Base-by-base conservation (phyloP, 2,797 vertebrate species). In the Phataginus tetradactyla region DNA sequence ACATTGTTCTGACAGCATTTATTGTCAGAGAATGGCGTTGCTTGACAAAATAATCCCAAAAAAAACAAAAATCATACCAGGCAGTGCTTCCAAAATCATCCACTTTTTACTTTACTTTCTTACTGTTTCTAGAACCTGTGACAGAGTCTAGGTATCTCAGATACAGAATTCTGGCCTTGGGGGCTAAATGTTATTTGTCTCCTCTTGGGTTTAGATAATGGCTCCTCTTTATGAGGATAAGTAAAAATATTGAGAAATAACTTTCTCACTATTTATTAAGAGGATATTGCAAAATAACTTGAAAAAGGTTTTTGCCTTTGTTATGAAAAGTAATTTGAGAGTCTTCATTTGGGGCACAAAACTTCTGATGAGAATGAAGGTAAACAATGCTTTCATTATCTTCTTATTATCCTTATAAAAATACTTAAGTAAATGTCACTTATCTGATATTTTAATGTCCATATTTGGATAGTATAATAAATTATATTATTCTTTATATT, bases 101-200 rank as follows among this genome's bases (percentile, higher is more conserved):
- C 13, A 15, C 8, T 63, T 5, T 53, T 1, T 7, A 21, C 5
- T 29, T 27, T 61, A 23, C 6, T 1, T 61, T 34, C n/a, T 39
- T 53, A 17, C 37, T 25, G 42, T 17, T 34, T 64, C 39, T 39
- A 72, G 39, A 68, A 61, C 55, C 2, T 51, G 1, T 42, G 2
- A 74, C 23, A 7, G 2, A 72, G 92, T 95, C 25, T 18, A 86
- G 42, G 92, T 55, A 68, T 25, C n/a, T 39, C 6, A 85, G 59
- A 39, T 95, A 25, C 0, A 75, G 23, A 80, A 45, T 85, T 97
- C 97, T 94, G 27, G 72, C 92, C 96, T 57, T 95, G 81, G 42
- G 42, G 14, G 93, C 49, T 25, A 59, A 79, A 39, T 18, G 20
- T 4, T 72, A 25, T 23, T 49, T n/a, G 83, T 27, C 3, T 37